Base-by-base conservation (phyloP, 2,113 vertebrate genomes). In the Rissa tridactyla region DNA sequence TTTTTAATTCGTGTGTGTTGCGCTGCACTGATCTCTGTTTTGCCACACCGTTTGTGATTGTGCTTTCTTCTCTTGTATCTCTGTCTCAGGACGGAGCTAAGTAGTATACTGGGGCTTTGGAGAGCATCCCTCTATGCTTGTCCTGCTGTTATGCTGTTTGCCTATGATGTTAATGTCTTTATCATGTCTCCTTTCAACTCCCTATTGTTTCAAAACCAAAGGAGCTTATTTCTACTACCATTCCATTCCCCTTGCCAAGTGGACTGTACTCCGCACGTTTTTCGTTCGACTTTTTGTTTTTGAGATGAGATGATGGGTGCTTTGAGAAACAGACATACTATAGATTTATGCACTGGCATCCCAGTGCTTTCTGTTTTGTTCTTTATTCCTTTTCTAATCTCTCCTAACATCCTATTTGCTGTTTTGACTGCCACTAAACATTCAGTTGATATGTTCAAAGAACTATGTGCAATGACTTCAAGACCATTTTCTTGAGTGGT, bases 341-440 rank as follows among this genome's bases (percentile, higher is more conserved):
- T 13, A 66, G 83, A 84, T 91, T 89, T 94, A 84, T 94, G 69
- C n/a, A 44, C 30, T 86, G 40, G 46, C 58, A 65, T 83, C 25
- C 57, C n/a, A 44, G 1, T 38, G 32, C 44, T 86, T 92, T 88
- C 71, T 86, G 51, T 13, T 80, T 70, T 91, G 25, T 82, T 86
- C 60, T 86, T 78, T 78, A 68, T 95, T 88, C n/a, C 73, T 83
- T 94, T 94, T 55, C 89, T 92, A 92, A 82, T 95, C 51, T 91
- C 65, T 71, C 80, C 44, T 58, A 92, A 81, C 64, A 87, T 89
- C 47, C 83, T 86, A 46, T 95, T 91, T 91, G 68, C 51, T 94
- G 12, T 92, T 95, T 83, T 89, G 86, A 89, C 83, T 94, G 86
- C 86, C 46, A 68, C 77, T 96, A 89, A 92, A 51, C 55, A 5